Evolutionary conservation across 1,140 invertebrate species (phyloP).

Genomic region (Drosophila truncata): DNA sequence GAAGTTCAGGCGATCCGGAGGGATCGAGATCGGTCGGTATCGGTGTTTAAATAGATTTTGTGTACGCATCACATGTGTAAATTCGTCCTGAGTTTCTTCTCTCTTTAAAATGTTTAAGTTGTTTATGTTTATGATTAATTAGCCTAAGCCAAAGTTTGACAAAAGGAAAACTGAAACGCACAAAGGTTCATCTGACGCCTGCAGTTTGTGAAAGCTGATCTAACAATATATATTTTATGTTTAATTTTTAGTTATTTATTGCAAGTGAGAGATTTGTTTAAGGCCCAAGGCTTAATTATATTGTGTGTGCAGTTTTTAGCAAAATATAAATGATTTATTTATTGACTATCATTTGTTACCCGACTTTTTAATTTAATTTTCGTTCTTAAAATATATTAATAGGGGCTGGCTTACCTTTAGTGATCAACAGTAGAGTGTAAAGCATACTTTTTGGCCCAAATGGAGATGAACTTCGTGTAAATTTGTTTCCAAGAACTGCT

Average conservation of each 20-base stretch:
- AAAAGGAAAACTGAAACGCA: constrained; percentile 28
- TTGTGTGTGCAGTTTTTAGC: constrained; percentile 64
- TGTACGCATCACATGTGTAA: constrained; percentile 39
- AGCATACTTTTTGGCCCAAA: constrained; percentile 35
- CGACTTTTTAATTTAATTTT: constrained; percentile 3
- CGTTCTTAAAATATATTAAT: not conserved
- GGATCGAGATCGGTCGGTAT: constrained; percentile 37
- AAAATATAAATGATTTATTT: constrained; percentile 79
- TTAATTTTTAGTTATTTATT: constrained; percentile 75
- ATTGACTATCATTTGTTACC: constrained; percentile 50
- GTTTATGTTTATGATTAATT: constrained; percentile 51
- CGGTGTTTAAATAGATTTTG: constrained; percentile 22
- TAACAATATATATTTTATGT: constrained; percentile 45
- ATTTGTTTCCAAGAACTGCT: constrained; percentile 9
- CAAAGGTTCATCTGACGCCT: constrained; percentile 42
- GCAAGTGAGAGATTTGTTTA: constrained; percentile 53
- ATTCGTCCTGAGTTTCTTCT: constrained; percentile 22
- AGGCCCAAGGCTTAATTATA: constrained; percentile 38
- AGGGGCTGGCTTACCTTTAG: constrained; percentile 7
- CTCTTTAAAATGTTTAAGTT: constrained; percentile 56
- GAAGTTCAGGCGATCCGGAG: constrained; percentile 50
- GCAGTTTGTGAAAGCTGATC: constrained; percentile 28
- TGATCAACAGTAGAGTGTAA: not conserved
- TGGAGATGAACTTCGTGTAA: not conserved
- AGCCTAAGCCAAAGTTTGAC: constrained; percentile 38